Conservation (phyloP, 2,113 vertebrate genomes). For the Vidua macroura region DNA sequence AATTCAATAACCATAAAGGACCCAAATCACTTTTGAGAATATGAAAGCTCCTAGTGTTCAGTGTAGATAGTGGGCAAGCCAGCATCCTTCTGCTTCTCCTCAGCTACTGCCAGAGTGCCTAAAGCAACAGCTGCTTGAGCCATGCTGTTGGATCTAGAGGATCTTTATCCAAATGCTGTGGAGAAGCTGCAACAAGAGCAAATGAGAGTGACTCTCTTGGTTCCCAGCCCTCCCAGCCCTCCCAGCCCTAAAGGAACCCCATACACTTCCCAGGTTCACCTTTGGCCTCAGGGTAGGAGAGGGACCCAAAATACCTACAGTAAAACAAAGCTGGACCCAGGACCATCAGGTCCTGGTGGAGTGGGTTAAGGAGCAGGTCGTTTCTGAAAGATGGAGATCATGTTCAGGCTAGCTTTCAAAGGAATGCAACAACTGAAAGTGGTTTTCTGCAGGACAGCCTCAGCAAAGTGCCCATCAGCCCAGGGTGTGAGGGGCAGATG, state of each 20-base stretch:
- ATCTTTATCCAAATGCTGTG: neutral
- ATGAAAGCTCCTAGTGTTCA: neutral
- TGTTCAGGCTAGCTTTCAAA: neutral
- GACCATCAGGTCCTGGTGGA: neutral
- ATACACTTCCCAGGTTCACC: neutral
- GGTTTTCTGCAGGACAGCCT: neutral
- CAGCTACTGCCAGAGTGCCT: neutral
- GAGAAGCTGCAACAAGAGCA: neutral
- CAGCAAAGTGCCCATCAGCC: neutral
- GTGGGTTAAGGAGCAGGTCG: neutral
- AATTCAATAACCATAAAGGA: neutral
- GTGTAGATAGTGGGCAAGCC: neutral
- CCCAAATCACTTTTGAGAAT: neutral
- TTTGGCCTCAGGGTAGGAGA: neutral
- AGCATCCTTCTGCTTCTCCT: neutral
- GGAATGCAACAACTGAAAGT: neutral
- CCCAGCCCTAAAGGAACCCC: fast-evolving
- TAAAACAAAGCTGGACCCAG: neutral
- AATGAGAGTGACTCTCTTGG: neutral
- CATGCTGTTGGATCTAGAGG: neutral
- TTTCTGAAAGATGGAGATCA: neutral
- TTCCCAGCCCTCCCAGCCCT: neutral
- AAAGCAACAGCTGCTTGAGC: neutral
- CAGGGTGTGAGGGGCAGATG: neutral
- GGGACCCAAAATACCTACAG: no score